Base-by-base conservation (phyloP, 1,140 invertebrate species). In the Drosophila malerkotliana region DNA sequence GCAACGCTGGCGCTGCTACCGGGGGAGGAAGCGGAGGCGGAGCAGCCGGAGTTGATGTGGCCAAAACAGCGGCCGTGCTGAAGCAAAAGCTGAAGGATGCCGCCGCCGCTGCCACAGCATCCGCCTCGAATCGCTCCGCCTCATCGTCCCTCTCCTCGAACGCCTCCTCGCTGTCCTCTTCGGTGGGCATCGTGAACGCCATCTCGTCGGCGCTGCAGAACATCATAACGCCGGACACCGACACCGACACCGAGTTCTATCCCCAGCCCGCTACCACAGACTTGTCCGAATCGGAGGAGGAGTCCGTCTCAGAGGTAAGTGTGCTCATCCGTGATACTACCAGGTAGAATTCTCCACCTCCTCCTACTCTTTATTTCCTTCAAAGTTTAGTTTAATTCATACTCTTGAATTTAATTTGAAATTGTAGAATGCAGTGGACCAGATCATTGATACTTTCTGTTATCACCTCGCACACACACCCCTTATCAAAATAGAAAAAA, bases 261-360 rank as follows among this genome's bases (percentile, higher is more conserved):
- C 94, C 94, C 81, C 94, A 95, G 60, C 94, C 94, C 92, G 95
- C 94, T 93, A 95, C 95, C 93, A 96, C 96, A 92, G 96, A 97
- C 93, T 95, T 96, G 92, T 97, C 96, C 78, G 96, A 97, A 93
- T 97, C 96, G 92, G 97, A 97, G 92, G 97, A 97, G 93, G 97
- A 98, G 92, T 97, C 97, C 93, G 96, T 97, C 92, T 97, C 96
- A 85, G 97, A 97, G 96, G 97, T 98, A 95, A 91, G 92, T 80
- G 52, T 10, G 32, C 32, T 30, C 8, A 30, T 30, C 28, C 21
- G 21, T 21, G 21, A 21, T 21, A 21, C 21, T 21, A 21, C 21
- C 21, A 21, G 21, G 21, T 21, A 3, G 21, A 21, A 2, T 21
- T 21, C 21, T 21, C 3, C 21, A 21, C 21, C 21, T 21, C 21